A percentile compares a stretch with the other conserved stretches of the same genome.
These are phyloP conservation scores for Leptopilina myrica DNA, from an alignment of 2,888 invertebrate species.

Conservation along the genomic window DNA sequence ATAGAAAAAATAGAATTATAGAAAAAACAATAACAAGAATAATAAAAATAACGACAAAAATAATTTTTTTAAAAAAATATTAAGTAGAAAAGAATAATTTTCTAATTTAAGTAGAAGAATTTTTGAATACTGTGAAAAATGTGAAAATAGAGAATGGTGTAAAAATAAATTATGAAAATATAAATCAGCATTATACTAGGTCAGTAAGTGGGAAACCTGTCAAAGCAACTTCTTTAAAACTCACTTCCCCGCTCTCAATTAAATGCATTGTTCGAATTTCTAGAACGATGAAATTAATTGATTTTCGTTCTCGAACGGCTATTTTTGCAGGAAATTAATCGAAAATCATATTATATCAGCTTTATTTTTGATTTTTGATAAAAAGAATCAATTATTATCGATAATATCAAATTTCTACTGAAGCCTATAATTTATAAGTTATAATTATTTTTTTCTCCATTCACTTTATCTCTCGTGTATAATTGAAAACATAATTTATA, in stretches of 20 bases:
- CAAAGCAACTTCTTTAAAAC: not conserved
- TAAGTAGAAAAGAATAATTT: too few relatives aligned
- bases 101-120: too few relatives aligned
- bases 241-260: not conserved
- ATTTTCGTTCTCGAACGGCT: too few relatives aligned
- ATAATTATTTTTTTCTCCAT: not conserved
- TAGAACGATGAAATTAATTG: not conserved
- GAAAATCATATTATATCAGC: too few relatives aligned
- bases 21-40: too few relatives aligned
- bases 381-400: not conserved
- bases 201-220: conserved; percentile 14
- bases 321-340: too few relatives aligned
- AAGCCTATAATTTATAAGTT: not conserved
- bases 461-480: too few relatives aligned
- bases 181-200: not conserved
- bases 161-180: not conserved
- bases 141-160: not conserved
- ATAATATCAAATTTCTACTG: not conserved
- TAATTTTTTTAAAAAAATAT: too few relatives aligned
- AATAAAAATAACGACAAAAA: too few relatives aligned
- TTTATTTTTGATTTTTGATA: too few relatives aligned
- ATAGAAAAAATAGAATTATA: too few relatives aligned
- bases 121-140: not conserved
- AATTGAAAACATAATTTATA: too few relatives aligned
- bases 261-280: not conserved